These are phyloP conservation scores for Momotus momota DNA, from an alignment of 2,797 vertebrate genomes.

Conservation along the genomic window DNA sequence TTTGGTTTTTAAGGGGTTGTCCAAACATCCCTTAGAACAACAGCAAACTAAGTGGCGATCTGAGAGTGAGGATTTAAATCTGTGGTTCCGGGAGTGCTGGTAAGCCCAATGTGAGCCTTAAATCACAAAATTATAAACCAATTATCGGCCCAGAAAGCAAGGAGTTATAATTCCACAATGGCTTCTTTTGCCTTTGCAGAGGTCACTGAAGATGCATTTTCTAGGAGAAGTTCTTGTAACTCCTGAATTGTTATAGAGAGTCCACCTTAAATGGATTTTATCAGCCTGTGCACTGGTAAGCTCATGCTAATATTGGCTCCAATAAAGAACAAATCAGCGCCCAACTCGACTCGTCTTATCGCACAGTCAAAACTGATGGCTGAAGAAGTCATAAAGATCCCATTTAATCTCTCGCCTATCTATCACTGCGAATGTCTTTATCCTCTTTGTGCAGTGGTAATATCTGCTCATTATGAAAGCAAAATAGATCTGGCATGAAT, in stretches of 20 bases:
- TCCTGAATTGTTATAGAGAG: conserved; percentile 40
- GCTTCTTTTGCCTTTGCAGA: not conserved
- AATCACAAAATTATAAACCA: not conserved
- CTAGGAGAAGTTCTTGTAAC: not conserved
- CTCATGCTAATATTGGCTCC: conserved; percentile 88
- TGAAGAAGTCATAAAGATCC: conserved; percentile 93
- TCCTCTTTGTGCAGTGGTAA: conserved; percentile 89
- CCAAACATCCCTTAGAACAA: not conserved
- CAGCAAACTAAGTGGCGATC: not conserved
- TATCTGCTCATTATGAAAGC: conserved; percentile 94
- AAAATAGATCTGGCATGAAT: conserved; percentile 95
- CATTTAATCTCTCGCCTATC: conserved; percentile 93
- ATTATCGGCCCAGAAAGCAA: not conserved
- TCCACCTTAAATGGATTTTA: conserved; percentile 91
- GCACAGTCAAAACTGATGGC: conserved; percentile 91
- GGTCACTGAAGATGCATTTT: not conserved
- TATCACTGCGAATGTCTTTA: conserved; percentile 88
- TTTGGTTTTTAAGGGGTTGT: not conserved
- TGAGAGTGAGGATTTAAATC: not conserved
- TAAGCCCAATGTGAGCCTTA: not conserved
- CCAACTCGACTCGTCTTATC: conserved; percentile 87
- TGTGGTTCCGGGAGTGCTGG: not conserved
- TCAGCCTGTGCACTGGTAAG: conserved; percentile 78
- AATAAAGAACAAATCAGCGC: conserved; percentile 91
- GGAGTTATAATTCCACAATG: not conserved